Evolutionary conservation across 2,113 vertebrate genomes (phyloP).

Genomic region (Seriola aureovittata): DNA sequence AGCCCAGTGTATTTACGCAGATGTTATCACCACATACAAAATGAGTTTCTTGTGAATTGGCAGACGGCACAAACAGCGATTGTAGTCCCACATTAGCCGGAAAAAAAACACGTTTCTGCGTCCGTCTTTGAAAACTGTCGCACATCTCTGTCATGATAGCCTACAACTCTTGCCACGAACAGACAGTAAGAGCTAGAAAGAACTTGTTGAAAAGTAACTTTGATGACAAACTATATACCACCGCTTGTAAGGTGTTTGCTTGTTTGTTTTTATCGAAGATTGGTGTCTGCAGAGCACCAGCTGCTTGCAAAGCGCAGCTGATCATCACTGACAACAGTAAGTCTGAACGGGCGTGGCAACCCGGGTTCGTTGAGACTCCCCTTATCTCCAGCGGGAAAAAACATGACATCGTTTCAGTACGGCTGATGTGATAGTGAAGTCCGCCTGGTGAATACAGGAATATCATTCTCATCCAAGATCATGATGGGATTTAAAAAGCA

Average conservation of each 20-base stretch:
- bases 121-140: too few relatives aligned
- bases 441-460: too few relatives aligned
- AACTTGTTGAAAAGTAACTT: background rate
- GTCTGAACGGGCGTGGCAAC: slow-evolving; percentile 7
- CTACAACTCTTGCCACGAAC: background rate
- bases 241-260: too few relatives aligned
- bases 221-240: too few relatives aligned
- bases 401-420: background rate
- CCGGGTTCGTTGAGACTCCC: background rate
- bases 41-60: background rate
- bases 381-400: slow-evolving; percentile 39
- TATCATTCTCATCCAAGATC: background rate
- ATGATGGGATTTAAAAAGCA: background rate
- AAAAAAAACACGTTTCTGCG: background rate
- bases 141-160: background rate
- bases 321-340: slow-evolving; percentile 16
- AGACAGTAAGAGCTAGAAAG: background rate
- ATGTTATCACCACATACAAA: background rate
- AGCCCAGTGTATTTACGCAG: too few relatives aligned
- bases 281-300: background rate
- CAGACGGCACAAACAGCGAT: background rate
- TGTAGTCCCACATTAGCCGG: background rate
- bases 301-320: slow-evolving; percentile 3
- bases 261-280: background rate
- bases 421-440: background rate